Conservation (phyloP, 2,797 vertebrate species). For the Phyllotis vaccarum region DNA sequence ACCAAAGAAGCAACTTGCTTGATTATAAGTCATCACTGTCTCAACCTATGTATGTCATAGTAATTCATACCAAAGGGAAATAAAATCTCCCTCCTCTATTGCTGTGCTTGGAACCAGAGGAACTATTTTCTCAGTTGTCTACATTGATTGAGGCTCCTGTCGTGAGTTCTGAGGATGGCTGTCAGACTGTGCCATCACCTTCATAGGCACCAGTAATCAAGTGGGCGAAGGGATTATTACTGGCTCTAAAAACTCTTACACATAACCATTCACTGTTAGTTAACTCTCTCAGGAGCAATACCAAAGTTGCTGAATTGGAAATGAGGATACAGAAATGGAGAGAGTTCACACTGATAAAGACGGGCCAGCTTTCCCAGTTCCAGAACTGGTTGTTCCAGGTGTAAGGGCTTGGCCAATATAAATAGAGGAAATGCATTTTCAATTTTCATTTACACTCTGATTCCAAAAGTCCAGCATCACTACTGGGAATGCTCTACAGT, state of each 20-base stretch:
- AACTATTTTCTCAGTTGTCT: neutral
- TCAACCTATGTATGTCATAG: neutral
- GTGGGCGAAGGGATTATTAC: constrained; percentile 15
- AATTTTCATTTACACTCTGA: constrained; percentile 41
- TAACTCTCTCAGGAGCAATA: constrained; percentile 14
- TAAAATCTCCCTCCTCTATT: neutral
- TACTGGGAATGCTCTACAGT: constrained; percentile 41
- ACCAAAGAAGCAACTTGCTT: neutral
- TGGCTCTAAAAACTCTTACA: constrained; percentile 41
- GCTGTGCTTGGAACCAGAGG: neutral
- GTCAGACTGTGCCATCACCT: neutral
- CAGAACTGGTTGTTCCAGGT: constrained; percentile 44
- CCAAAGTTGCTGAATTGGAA: constrained; percentile 29
- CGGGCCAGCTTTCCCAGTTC: constrained; percentile 24
- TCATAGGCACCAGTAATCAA: constrained; percentile 48
- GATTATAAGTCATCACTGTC: neutral
- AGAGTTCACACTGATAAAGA: constrained; percentile 47
- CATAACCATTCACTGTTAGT: constrained; percentile 47
- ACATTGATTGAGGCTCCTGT: neutral
- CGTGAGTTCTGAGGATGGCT: neutral
- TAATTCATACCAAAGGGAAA: neutral
- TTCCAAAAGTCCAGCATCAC: constrained; percentile 53
- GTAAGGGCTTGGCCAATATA: constrained; percentile 13
- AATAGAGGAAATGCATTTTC: constrained; percentile 60
- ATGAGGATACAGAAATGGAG: neutral